Evolutionary conservation across 2,888 invertebrate species (phyloP), one percentile per base, ranked within the genome.

Genomic region (Leptura quadrifasciata): DNA sequence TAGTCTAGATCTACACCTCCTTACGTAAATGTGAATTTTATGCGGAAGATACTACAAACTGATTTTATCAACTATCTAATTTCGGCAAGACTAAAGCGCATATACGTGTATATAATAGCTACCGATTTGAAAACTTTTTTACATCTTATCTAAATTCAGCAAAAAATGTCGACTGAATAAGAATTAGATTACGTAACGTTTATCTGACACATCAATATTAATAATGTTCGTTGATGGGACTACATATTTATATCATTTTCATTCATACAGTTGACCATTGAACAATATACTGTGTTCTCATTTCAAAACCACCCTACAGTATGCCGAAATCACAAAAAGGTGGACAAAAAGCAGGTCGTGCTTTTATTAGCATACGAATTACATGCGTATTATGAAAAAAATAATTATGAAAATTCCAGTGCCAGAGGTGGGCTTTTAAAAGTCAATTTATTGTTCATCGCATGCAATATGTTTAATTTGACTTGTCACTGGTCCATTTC

Each of bases 21-120:
- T 61, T 31, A 61, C 27, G 60, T 61, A 31, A 31, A 61, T 61
- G 60, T 61, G 60, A 61, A 27, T 31, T 31, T 61, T 61, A 61
- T 61, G 9, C 60, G 27, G 27, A 5, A 15, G 24, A 60, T 60
- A 21, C n/a, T 10, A 15, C 24, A 24, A 61, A 61, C 31, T 17
- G 60, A 61, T 61, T 61, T 31, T 61, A 61, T 27, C 60, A 31
- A 27, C 31, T n/a, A 1, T 61, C 8, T 24, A 31, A n/a, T 27
- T 31, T 61, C 17, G 27, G 60, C 9, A 31, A 60, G 27, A 60
- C 58, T 2, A 39, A 39, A 39, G 39, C 39, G 12, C 0, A 12
- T 47, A 31, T n/a, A 61, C 31, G 60, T 9, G 27, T 1, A 8
- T 31, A 31, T 61, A 61, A 61, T 61, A 27, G 27, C 60, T 31